Percentiles rank a stretch among this genome's conserved stretches.
Conservation (phyloP, 2,888 invertebrate species). For the Aproaerema taeniolella region DNA sequence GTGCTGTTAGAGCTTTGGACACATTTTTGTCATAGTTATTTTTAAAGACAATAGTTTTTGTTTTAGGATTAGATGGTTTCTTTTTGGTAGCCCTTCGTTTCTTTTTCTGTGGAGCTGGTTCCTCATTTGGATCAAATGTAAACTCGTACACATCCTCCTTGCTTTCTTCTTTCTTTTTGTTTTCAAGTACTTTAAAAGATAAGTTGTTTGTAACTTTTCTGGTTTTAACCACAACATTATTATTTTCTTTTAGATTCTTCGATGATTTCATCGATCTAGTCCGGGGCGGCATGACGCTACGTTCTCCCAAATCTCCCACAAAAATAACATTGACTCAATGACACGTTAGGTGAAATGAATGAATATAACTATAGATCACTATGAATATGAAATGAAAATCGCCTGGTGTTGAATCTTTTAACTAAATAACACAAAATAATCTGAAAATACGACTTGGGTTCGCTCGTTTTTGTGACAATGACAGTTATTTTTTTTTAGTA, state of each 20-base stretch:
- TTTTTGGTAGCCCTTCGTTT: constrained; percentile 48
- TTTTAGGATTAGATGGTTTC: constrained; percentile 43
- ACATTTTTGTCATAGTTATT: constrained; percentile 58
- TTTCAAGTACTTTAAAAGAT: constrained; percentile 47
- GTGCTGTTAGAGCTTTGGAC: constrained; percentile 45
- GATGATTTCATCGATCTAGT: constrained; percentile 39
- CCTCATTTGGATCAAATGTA: constrained; percentile 64
- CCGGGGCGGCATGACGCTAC: constrained; percentile 56
- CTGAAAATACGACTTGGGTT: too few species aligned
- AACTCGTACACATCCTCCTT: constrained; percentile 64
- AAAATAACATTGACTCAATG: constrained; percentile 7
- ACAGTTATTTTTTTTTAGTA: too few species aligned
- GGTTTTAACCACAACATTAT: constrained; percentile 26
- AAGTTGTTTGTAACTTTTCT: constrained; percentile 31
- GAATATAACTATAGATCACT: too few species aligned
- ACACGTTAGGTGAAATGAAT: too few species aligned
- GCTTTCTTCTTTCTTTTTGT: constrained; percentile 33
- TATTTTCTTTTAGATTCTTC: constrained; percentile 53
- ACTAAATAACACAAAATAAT: too few species aligned
- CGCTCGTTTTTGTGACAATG: too few species aligned
- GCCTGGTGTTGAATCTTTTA: too few species aligned
- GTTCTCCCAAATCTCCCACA: not conserved
- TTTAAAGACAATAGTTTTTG: constrained; percentile 38
- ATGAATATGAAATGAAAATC: too few species aligned
- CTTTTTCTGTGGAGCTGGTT: constrained; percentile 59